Percentiles rank a stretch among this genome's conserved stretches.
phyloP scores from a whole-genome alignment of 2,888 invertebrate species.

The Branchinecta sandiegonensis region DNA sequence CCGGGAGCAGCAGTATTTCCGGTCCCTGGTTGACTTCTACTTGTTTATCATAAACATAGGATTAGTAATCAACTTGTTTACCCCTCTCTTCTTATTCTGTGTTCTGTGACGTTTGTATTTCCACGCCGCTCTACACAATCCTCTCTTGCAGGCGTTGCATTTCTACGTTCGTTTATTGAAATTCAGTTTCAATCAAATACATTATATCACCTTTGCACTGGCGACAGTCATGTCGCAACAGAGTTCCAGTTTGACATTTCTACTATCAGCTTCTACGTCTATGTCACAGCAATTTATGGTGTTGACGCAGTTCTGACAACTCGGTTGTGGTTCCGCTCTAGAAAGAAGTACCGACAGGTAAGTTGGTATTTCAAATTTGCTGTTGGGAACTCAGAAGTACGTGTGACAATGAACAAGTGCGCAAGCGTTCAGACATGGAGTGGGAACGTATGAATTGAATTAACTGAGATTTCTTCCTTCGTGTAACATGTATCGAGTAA shows the following conservation, averaged over 20 bases:
- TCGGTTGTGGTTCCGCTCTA: not conserved
- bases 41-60: too few relatives aligned
- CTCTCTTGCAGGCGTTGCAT: not conserved
- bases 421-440: too few relatives aligned
- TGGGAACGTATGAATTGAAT: too few relatives aligned
- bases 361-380: not conserved
- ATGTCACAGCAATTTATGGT: not conserved
- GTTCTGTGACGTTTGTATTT: too few relatives aligned
- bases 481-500: too few relatives aligned
- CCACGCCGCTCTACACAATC: not conserved
- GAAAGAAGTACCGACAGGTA: conserved; percentile 7
- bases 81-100: too few relatives aligned
- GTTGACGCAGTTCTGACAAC: not conserved
- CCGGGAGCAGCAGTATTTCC: too few relatives aligned
- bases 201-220: not conserved
- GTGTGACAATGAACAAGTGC: too few relatives aligned
- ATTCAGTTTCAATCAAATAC: not conserved
- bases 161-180: not conserved
- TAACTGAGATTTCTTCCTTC: too few relatives aligned
- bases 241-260: not conserved
- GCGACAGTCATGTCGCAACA: not conserved
- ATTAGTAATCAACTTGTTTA: too few relatives aligned
- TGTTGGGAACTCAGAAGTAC: too few relatives aligned
- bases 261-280: not conserved
- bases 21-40: too few relatives aligned